These are phyloP conservation scores for Clarias magur DNA, from an alignment of 2,113 vertebrate species.

Conservation along the genomic window DNA sequence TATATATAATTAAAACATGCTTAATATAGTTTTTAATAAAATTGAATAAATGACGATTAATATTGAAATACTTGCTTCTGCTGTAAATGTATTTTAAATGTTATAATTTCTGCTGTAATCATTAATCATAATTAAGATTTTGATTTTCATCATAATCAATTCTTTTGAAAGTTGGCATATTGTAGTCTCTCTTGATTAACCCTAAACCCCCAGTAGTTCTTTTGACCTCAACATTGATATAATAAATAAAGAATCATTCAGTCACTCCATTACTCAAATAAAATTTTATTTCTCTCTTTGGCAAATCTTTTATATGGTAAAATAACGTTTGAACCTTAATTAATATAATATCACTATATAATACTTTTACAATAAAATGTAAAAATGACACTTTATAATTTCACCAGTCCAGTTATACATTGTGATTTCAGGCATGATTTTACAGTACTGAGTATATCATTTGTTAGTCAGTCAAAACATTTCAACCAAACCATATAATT, in stretches of 20 bases:
- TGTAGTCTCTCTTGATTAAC: background rate
- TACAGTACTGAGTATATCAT: background rate
- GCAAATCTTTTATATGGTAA: background rate
- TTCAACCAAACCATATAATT: background rate
- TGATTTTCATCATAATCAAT: too few species aligned
- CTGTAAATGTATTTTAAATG: background rate
- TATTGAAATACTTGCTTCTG: background rate
- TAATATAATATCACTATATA: background rate
- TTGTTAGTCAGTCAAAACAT: background rate
- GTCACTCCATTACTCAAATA: background rate
- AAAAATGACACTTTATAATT: background rate
- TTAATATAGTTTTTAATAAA: background rate
- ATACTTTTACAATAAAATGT: background rate
- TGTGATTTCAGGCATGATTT: background rate
- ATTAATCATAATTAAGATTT: background rate
- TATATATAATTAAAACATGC: background rate
- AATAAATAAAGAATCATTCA: background rate
- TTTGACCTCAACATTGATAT: background rate
- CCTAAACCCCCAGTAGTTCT: background rate
- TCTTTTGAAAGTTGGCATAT: background rate
- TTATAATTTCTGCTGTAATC: background rate
- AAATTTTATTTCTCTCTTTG: conserved; percentile 22
- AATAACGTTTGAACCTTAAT: background rate
- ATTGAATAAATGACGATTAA: background rate
- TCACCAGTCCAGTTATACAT: background rate